These are phyloP conservation scores for Xestia sexstrigata DNA, from an alignment of 2,888 invertebrate species.

Conservation along the genomic window DNA sequence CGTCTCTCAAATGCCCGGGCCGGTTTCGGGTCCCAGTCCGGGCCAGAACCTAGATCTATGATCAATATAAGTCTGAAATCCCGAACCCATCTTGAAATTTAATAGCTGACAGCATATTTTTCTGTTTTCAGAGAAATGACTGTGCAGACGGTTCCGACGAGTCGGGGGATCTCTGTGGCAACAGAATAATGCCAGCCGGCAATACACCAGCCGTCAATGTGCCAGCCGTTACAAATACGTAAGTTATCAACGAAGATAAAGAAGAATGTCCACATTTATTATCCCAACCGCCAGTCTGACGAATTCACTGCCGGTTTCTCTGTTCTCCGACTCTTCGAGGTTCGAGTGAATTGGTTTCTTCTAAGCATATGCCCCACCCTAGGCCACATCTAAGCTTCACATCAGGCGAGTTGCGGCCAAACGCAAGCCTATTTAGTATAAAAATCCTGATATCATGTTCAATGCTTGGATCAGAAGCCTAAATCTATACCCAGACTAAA, in stretches of 20 bases:
- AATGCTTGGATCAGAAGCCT: too few relatives aligned
- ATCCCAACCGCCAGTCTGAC: too few relatives aligned
- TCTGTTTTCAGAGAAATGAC: slow-evolving; percentile 20
- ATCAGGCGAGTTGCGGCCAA: not conserved
- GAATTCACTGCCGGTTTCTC: not conserved
- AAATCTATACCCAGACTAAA: too few relatives aligned
- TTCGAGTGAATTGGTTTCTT: not conserved
- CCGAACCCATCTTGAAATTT: not conserved
- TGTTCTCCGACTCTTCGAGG: not conserved
- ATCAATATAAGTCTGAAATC: not conserved
- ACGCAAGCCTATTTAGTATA: too few relatives aligned
- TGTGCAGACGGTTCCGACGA: slow-evolving; percentile 82
- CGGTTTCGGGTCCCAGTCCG: too few relatives aligned
- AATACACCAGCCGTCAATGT: not conserved
- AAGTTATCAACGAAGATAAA: not conserved
- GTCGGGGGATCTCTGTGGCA: slow-evolving; percentile 73
- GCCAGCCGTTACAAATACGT: not conserved
- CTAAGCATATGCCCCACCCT: too few relatives aligned
- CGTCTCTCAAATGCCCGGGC: too few relatives aligned
- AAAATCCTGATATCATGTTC: too few relatives aligned
- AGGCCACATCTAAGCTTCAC: too few relatives aligned
- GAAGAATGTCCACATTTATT: not conserved
- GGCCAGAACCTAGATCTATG: not conserved
- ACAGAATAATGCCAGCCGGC: slow-evolving; percentile 36
- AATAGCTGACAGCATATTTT: not conserved